Evolutionary conservation across 2,888 invertebrate genomes (phyloP), one percentile per base, ranked within the genome.

Genomic region (Alsophila aescularia): DNA sequence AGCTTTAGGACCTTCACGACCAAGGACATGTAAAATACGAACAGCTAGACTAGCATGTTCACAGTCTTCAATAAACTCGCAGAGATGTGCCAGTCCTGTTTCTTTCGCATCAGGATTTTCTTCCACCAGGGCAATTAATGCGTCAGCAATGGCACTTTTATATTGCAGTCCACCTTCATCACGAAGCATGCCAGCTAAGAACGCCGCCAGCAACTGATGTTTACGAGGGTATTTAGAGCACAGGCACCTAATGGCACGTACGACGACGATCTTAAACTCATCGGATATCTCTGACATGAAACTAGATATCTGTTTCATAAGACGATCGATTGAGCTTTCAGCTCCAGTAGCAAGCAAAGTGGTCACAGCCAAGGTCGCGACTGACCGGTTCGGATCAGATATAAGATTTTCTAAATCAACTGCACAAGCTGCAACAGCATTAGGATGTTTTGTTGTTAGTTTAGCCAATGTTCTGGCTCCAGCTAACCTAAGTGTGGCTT

Each of bases 21-120:
- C 99, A 1, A 99, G 92, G 49, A 99, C 92, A 91, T 99, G 98
- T 36, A 99, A 92, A 69, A 99, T 99, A 34, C 98, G 94, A 0
- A 99, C 99, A 4, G 99, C 99, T 65, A 99, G 93, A 43, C 97
- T 97, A 0, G 97, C 96, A 81, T 99, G 99, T 75, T 99, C 99
- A 79, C 99, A 99, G 85, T 99, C 99, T 81, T 99, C 99, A 69
- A 99, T 99, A 76, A 99, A 99, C 85, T 99, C 99, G 75, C 99
- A 99, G 5, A 99, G 93, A 87, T 99, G 99, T 0, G 98, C 98
- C 12, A 99, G 87, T 0, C 97, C 99, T 0, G 97, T 96, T 87
- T 99, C 99, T 81, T 99, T 99, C 0, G 99, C 98, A 63, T 99
- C 99, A 0, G 96, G 96, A 83, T 99, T 99, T 78, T 99, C 99